Percentiles rank a stretch among this genome's conserved stretches.
Evolutionary conservation across 92 coral and sea anemone genomes (phyloP).

Genomic region (Nematostella vectensis): DNA sequence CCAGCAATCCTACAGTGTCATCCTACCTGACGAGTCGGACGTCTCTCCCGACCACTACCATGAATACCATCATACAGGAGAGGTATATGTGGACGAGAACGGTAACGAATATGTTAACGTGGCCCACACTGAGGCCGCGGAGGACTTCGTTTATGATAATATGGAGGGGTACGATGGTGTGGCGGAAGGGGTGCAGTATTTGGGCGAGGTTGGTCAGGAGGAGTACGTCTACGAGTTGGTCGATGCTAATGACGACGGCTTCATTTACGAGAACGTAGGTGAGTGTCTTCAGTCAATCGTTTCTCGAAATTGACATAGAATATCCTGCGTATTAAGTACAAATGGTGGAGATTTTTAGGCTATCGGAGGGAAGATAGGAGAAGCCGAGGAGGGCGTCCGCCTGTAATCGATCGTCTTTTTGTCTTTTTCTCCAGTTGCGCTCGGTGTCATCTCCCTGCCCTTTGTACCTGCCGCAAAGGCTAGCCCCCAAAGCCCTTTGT

Average conservation of each 20-base stretch:
- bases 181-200: background rate
- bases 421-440: no score
- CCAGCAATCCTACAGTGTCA: background rate
- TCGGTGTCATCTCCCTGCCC: no score
- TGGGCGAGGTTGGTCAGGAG: background rate
- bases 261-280: constrained; percentile 1
- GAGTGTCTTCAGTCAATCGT: no score
- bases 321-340: no score
- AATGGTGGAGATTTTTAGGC: no score
- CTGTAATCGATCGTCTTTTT: no score
- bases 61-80: background rate
- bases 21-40: constrained; percentile 1
- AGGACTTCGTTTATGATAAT: constrained; percentile 7
- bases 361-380: no score
- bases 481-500: no score
- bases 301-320: no score
- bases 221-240: background rate
- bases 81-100: background rate
- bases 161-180: constrained; percentile 3
- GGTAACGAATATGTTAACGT: constrained; percentile 1
- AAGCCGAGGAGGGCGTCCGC: no score
- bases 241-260: background rate
- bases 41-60: no score
- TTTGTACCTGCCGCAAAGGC: no score
- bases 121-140: background rate